Evolutionary conservation across 2,113 vertebrate species (phyloP).

Genomic region (Oncorhynchus gorbuscha): DNA sequence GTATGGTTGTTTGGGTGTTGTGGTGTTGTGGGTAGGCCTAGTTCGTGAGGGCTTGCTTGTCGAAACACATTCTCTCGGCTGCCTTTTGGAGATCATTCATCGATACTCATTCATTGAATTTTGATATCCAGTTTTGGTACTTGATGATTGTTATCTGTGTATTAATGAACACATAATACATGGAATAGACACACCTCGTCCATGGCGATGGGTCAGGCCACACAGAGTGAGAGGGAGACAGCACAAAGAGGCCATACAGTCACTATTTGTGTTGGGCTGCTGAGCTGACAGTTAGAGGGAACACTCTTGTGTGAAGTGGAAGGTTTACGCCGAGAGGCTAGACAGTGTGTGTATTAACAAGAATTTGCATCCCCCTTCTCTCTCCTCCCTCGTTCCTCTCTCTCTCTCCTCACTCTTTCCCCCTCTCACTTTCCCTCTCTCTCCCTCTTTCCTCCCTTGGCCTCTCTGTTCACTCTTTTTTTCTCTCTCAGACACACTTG

Average conservation of each 20-base stretch:
- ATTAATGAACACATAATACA: no score
- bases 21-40: not conserved
- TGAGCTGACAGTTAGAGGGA: slow-evolving; percentile 13
- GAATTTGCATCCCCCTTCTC: not conserved
- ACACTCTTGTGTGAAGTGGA: slow-evolving; percentile 45
- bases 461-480: no score
- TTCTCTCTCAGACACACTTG: not conserved
- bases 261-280: slow-evolving; percentile 34
- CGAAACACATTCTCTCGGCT: slow-evolving; percentile 1
- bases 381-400: not conserved
- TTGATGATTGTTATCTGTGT: not conserved
- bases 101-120: not conserved
- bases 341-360: slow-evolving; percentile 7
- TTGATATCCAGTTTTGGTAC: not conserved
- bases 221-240: not conserved
- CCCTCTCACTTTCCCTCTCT: not conserved
- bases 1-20: not conserved
- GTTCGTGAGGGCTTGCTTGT: slow-evolving; percentile 21
- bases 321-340: slow-evolving; percentile 3
- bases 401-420: slow-evolving; percentile 3
- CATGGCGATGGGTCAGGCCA: not conserved
- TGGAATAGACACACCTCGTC: not conserved
- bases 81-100: not conserved
- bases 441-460: not conserved
- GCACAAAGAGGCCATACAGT: not conserved